Percentiles rank a stretch among this genome's conserved stretches.
These are phyloP conservation scores for Pedetes capensis DNA, from an alignment of 2,113 vertebrate genomes.

Conservation along the genomic window DNA sequence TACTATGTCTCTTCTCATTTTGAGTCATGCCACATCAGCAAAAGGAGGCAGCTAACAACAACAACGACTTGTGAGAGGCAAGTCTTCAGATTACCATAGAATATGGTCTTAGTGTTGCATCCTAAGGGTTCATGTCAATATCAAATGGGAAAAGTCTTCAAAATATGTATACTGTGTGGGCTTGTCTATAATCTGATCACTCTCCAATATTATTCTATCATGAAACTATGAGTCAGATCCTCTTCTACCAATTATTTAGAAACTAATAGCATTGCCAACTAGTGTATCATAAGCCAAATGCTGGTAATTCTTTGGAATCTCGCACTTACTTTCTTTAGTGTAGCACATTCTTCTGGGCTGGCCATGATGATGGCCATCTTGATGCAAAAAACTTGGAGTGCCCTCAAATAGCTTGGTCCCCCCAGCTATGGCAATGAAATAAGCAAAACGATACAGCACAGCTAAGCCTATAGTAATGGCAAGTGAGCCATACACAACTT, in stretches of 20 bases:
- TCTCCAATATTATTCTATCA: background rate
- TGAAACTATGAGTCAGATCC: background rate
- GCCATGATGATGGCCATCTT: too few species aligned
- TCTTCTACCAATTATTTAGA: background rate
- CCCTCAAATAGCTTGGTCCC: too few species aligned
- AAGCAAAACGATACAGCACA: too few species aligned
- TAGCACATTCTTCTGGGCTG: too few species aligned
- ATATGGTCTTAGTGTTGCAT: background rate
- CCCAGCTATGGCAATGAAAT: too few species aligned
- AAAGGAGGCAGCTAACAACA: too few species aligned
- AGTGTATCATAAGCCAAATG: background rate
- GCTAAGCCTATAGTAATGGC: too few species aligned
- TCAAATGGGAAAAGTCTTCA: background rate
- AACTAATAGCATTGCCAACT: background rate
- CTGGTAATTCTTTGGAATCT: background rate
- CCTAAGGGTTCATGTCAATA: background rate
- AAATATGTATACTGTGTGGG: fast-evolving
- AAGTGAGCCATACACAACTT: too few species aligned
- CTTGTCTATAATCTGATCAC: background rate
- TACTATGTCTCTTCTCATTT: too few species aligned
- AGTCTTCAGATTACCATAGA: background rate
- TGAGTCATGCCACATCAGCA: too few species aligned
- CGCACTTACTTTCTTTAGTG: background rate
- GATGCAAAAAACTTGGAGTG: too few species aligned
- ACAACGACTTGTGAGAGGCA: too few species aligned